These are phyloP conservation scores for Liodrosophila aerea DNA, from an alignment of 2,888 invertebrate species.

Conservation along the genomic window DNA sequence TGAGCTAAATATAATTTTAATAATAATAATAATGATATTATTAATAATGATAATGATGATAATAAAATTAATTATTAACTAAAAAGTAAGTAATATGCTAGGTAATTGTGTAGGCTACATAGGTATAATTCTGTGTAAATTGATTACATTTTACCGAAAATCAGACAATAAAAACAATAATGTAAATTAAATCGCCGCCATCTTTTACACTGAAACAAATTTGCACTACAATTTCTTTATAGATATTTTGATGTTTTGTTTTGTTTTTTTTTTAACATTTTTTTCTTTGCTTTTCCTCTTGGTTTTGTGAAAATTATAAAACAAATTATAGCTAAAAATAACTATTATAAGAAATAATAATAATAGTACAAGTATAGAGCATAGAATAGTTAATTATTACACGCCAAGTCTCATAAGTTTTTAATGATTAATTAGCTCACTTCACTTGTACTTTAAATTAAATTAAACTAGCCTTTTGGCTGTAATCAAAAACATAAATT, in stretches of 20 bases:
- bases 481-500: no score
- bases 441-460: conserved; percentile 20
- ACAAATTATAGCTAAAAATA: no score
- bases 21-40: conserved; percentile 26
- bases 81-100: conserved; percentile 32
- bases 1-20: conserved; percentile 26
- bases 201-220: conserved; percentile 41
- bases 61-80: conserved; percentile 31
- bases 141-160: conserved; percentile 19
- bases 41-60: conserved; percentile 37
- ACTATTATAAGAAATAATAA: no score
- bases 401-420: conserved; percentile 15
- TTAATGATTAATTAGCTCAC: background rate
- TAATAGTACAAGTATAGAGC: no score
- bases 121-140: conserved; percentile 21
- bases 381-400: no score
- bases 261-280: background rate
- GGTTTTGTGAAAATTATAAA: no score
- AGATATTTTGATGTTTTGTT: background rate
- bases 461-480: conserved; percentile 33
- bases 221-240: conserved; percentile 23
- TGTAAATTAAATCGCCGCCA: conserved; percentile 31
- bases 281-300: no score
- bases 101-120: conserved; percentile 31
- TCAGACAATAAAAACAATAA: conserved; percentile 54